phyloP scores from a whole-genome alignment of 1,140 invertebrate species.

The Heliconius hewitsoni region DNA sequence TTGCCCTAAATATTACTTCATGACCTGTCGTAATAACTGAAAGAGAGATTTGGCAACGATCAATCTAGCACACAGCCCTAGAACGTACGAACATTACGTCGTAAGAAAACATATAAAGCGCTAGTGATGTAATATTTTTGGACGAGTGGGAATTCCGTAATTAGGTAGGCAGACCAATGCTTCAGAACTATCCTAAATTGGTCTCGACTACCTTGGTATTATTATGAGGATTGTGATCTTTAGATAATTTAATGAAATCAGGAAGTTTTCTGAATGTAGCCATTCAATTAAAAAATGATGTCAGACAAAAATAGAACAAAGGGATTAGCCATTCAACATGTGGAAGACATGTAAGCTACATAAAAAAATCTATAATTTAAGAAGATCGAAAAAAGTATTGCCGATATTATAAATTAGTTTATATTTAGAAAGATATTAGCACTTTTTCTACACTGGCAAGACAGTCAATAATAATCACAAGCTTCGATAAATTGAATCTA shows the following conservation, averaged over 20 bases:
- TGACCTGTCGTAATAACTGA: slow-evolving; percentile 26
- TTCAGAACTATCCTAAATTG: slow-evolving; percentile 15
- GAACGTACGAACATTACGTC: slow-evolving; percentile 19
- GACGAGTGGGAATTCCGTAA: slow-evolving; percentile 23
- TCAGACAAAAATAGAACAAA: slow-evolving; percentile 1
- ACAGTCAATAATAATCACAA: not conserved
- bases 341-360: not conserved
- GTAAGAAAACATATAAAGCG: slow-evolving; percentile 27
- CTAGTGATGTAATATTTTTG: slow-evolving; percentile 33
- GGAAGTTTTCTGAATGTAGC: not conserved
- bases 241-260: not conserved
- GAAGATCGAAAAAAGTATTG: too few relatives aligned
- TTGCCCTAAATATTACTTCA: slow-evolving; percentile 5
- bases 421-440: too few relatives aligned
- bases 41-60: slow-evolving; percentile 18
- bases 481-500: slow-evolving; percentile 11
- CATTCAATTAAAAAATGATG: not conserved
- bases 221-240: not conserved
- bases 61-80: slow-evolving; percentile 13
- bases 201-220: slow-evolving; percentile 16
- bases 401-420: too few relatives aligned
- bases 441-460: too few relatives aligned
- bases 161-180: slow-evolving; percentile 18
- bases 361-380: too few relatives aligned
- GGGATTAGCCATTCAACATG: not conserved